Percentiles rank a stretch among this genome's conserved stretches.
Conservation (phyloP, 2,113 vertebrate genomes). For the Anoplopoma fimbria region DNA sequence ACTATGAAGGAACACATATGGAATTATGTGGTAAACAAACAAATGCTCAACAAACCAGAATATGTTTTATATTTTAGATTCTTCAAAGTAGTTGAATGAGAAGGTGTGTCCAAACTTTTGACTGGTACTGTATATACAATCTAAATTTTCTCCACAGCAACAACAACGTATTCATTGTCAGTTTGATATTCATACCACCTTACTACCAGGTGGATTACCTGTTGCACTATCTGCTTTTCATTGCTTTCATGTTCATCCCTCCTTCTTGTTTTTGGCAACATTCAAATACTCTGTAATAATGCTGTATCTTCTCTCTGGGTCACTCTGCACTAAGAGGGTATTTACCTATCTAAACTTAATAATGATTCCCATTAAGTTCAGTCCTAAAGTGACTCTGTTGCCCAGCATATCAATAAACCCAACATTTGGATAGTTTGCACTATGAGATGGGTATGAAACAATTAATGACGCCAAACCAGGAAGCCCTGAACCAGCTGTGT, state of each 20-base stretch:
- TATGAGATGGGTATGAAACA: not conserved
- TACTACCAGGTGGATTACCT: not conserved
- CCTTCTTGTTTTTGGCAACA: slow-evolving; percentile 21
- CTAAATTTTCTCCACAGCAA: not conserved
- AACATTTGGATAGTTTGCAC: not conserved
- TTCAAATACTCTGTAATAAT: slow-evolving; percentile 4
- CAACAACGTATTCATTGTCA: not conserved
- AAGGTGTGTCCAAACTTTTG: not conserved
- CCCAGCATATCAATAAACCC: not conserved
- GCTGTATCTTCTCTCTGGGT: not conserved
- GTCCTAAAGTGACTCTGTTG: not conserved
- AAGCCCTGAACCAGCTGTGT: not conserved
- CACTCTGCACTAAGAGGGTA: not conserved
- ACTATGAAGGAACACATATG: too few relatives aligned
- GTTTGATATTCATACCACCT: not conserved
- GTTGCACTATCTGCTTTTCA: not conserved
- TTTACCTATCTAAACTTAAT: not conserved
- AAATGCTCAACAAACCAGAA: too few relatives aligned
- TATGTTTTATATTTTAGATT: too few relatives aligned
- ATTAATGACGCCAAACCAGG: not conserved
- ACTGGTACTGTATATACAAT: too few relatives aligned
- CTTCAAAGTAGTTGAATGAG: too few relatives aligned
- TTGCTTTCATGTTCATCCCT: slow-evolving; percentile 26
- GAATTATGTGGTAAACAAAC: too few relatives aligned
- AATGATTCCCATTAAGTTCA: not conserved